Percentiles rank a stretch among this genome's conserved stretches.
Conservation (phyloP, 2,113 vertebrate genomes). For the Pampusana beccarii region DNA sequence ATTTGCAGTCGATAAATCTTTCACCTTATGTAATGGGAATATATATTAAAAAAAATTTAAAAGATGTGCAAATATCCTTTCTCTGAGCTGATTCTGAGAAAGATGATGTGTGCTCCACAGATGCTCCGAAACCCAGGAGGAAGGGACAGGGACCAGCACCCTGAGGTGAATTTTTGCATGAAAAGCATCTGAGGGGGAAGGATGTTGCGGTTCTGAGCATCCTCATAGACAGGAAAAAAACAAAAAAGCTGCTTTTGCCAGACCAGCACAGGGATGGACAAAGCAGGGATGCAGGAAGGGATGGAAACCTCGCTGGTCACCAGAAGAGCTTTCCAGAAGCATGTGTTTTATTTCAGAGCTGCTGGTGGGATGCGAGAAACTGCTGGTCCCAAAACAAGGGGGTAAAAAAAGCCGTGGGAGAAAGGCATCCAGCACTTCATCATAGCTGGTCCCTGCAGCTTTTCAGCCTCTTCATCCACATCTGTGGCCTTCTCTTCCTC, state of each 20-base stretch:
- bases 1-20: not conserved
- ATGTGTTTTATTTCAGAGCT: not conserved
- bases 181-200: not conserved
- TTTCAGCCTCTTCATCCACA: not conserved
- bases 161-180: not conserved
- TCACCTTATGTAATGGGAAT: not conserved
- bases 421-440: not conserved
- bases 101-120: not conserved
- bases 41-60: not conserved
- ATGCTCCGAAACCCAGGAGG: not conserved
- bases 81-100: not conserved
- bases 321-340: constrained; percentile 7
- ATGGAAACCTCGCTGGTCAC: too few relatives aligned
- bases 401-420: not conserved
- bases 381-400: not conserved
- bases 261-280: too few relatives aligned
- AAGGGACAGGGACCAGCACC: not conserved
- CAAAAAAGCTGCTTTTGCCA: too few relatives aligned
- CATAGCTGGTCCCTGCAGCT: not conserved
- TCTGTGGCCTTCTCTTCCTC: accelerated
- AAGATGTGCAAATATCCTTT: not conserved
- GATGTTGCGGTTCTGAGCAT: not conserved
- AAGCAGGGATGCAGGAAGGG: too few relatives aligned
- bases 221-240: too few relatives aligned
- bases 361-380: not conserved